Conservation (phyloP, 2,888 invertebrate genomes). For the Phalera bucephala region DNA sequence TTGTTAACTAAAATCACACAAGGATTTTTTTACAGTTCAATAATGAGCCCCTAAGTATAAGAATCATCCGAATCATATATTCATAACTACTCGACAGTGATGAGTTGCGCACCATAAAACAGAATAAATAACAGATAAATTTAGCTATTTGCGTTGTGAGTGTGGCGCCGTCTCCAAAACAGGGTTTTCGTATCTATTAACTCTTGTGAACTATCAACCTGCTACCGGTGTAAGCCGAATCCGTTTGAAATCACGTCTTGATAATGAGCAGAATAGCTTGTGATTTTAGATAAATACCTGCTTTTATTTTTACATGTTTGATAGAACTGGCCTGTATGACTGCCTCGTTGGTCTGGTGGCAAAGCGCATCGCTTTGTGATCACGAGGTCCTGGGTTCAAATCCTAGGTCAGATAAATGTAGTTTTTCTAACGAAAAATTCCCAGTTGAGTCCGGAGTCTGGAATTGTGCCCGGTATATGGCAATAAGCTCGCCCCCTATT, state of each 20-base stretch:
- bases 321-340: no score
- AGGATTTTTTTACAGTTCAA: neutral
- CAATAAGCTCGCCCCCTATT: no score
- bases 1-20: no score
- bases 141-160: constrained; percentile 32
- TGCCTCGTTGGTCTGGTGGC: no score
- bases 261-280: constrained; percentile 13
- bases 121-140: constrained; percentile 24
- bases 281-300: no score
- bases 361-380: no score
- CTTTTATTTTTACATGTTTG: no score
- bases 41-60: neutral
- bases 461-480: no score
- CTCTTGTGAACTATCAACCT: constrained; percentile 14
- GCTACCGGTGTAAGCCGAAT: constrained; percentile 18
- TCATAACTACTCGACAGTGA: constrained; percentile 19
- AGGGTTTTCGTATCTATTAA: constrained; percentile 16
- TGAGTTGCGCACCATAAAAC: constrained; percentile 21
- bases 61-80: constrained; percentile 8
- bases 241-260: constrained; percentile 17
- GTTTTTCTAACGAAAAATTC: no score
- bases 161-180: constrained; percentile 25
- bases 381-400: no score
- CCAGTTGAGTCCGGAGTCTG: no score
- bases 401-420: no score